Conservation (phyloP, 92 coral and sea anemone genomes). For the Nematostella vectensis region DNA sequence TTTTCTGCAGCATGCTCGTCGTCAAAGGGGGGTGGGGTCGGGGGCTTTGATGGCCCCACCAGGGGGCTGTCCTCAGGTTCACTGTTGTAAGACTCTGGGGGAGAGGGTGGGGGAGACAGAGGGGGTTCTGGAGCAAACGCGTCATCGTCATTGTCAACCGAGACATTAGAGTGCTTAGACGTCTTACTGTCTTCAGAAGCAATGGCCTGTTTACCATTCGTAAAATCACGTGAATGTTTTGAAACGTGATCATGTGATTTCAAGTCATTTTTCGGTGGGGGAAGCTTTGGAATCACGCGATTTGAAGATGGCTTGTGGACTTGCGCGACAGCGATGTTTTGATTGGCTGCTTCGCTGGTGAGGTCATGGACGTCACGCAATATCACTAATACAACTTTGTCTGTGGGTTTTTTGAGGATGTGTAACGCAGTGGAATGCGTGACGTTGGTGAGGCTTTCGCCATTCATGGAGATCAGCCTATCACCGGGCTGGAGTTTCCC, state of each 20-base stretch:
- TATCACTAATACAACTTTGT: slow-evolving; percentile 48
- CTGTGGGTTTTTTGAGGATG: slow-evolving; percentile 81
- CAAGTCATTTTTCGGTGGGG: not conserved
- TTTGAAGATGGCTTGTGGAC: slow-evolving; percentile 6
- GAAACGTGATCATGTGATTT: not conserved
- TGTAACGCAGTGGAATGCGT: slow-evolving; percentile 81
- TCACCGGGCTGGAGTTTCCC: slow-evolving; percentile 74
- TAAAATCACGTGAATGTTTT: not conserved
- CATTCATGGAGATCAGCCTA: slow-evolving; percentile 75
- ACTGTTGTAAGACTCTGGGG: slow-evolving; percentile 1
- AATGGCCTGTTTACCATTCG: not conserved
- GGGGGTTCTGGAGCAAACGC: not conserved
- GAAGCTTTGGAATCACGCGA: not conserved
- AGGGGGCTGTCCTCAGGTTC: slow-evolving; percentile 1
- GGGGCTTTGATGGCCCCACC: not conserved
- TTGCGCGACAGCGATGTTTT: slow-evolving; percentile 9
- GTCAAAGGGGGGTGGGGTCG: not conserved
- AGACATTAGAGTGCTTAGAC: too few relatives aligned
- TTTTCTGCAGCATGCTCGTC: not conserved
- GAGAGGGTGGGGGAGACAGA: not conserved
- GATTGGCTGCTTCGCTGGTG: not conserved
- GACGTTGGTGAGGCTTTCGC: slow-evolving; percentile 55
- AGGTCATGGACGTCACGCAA: slow-evolving; percentile 36
- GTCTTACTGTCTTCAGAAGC: not conserved
- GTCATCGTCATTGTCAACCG: not conserved